These are phyloP conservation scores for Rhegmatorhina hoffmannsi DNA, from an alignment of 2,113 vertebrate genomes.

Conservation along the genomic window DNA sequence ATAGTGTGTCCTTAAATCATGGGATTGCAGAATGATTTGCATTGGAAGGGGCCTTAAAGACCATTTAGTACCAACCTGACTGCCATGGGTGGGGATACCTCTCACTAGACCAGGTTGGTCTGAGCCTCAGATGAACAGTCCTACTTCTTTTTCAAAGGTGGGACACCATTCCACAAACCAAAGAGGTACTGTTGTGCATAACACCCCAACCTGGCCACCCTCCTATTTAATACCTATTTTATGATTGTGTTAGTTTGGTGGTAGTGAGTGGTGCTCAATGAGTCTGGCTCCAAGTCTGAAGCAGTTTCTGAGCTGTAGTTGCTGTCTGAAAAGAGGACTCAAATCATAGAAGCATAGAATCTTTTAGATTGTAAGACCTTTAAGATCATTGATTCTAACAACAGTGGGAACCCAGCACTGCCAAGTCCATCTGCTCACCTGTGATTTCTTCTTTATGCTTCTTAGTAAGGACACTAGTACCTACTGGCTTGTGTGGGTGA, in stretches of 20 bases:
- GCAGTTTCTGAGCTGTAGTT: not conserved
- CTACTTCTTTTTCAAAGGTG: not conserved
- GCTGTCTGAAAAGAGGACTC: not conserved
- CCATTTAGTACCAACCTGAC: not conserved
- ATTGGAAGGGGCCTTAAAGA: not conserved
- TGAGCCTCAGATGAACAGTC: not conserved
- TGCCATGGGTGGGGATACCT: not conserved
- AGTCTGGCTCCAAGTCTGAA: not conserved
- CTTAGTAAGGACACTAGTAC: not conserved
- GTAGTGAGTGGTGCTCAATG: not conserved
- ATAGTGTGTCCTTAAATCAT: not conserved
- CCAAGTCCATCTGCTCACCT: not conserved
- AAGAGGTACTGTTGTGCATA: accelerated
- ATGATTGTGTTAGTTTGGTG: accelerated
- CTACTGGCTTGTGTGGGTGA: not conserved
- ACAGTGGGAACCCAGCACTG: not conserved
- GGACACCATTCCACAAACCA: accelerated
- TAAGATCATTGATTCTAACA: not conserved
- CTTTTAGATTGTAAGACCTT: not conserved
- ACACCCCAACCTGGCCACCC: too few relatives aligned
- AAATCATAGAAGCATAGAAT: not conserved
- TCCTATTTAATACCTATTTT: not conserved
- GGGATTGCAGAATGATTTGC: not conserved
- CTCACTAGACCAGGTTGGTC: not conserved
- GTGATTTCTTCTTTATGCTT: not conserved